Base-by-base conservation (phyloP, 2,888 invertebrate genomes). In the Rhogogaster chlorosoma region DNA sequence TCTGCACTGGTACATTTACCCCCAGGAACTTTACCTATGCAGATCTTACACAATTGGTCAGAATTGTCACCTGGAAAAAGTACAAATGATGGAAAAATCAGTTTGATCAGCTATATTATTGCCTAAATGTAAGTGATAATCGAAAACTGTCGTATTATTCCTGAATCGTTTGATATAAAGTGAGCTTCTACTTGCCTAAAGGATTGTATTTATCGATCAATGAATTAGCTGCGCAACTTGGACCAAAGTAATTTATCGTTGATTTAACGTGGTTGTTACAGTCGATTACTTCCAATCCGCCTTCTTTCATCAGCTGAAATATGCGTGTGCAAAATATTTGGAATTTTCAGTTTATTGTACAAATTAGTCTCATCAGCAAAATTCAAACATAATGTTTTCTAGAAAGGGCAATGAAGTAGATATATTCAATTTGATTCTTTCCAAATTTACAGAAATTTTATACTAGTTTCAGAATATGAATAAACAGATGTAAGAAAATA, bases 231-330 rank as follows among this genome's bases (percentile, higher is more conserved):
- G 99, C 98, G 93, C 99, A 99, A 29, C 98, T 98, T 22, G 96
- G 96, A 0, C 98, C 97, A 91, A 99, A 99, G 93, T 95, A 99
- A 85, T 96, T 95, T 0, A 97, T 97, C 0, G 98, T 97, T 0
- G 98, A 97, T 93, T 99, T 99, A 0, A 99, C 98, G 90, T 99
- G 98, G 93, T 99, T 99, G 91, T 99, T 99, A 93, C 99, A 99
- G 92, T 99, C 99, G 15, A 96, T 95, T 75, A 98, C 96, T 91
- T 97, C 96, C 94, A 98, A 95, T 3, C 96, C 96, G 2, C 97
- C 97, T 90, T 96, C 95, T 92, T 95, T 95, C 96, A 99, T 97
- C 22, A 99, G 93, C 96, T 98, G 92, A 88, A 94, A 93, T 87
- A 75, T n/a, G 18, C 3, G 22, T 45, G 18, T 36, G 32, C 10